phyloP scores from a whole-genome alignment of 2,888 invertebrate species.

The Ceramica pisi region DNA sequence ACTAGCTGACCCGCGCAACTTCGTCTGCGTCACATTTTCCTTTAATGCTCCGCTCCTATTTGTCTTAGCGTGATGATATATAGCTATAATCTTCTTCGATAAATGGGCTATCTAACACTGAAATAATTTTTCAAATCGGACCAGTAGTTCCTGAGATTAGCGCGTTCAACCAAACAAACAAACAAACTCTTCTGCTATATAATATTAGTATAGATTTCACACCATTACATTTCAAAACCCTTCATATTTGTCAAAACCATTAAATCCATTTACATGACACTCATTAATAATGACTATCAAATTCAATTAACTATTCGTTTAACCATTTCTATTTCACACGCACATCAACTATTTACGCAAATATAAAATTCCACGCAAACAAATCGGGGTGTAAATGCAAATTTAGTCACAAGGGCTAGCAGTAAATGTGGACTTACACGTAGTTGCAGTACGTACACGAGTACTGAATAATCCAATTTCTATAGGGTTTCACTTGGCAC shows the following conservation, averaged over 20 bases:
- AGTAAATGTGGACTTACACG: conserved; percentile 47
- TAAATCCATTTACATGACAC: conserved; percentile 20
- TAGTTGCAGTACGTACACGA: conserved; percentile 31
- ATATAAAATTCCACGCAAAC: conserved; percentile 56
- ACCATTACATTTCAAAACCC: not conserved
- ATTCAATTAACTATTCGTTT: conserved; percentile 30
- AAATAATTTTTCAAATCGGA: no score
- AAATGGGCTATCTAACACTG: no score
- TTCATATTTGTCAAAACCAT: not conserved
- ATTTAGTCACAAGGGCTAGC: conserved; percentile 44
- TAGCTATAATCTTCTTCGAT: no score
- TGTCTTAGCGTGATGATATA: no score
- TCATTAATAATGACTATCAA: conserved; percentile 15
- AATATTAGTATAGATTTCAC: no score
- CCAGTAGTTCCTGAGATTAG: no score
- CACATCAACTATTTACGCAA: conserved; percentile 45
- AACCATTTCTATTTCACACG: conserved; percentile 53
- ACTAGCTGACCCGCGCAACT: no score
- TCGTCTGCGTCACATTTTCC: no score
- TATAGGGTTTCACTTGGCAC: conserved; percentile 59
- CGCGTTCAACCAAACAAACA: no score
- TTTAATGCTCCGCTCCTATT: no score
- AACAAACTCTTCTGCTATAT: no score
- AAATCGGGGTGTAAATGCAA: conserved; percentile 51
- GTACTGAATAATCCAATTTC: conserved; percentile 62